Percentiles rank a stretch among this genome's conserved stretches.
Conservation (phyloP, 2,113 vertebrate species). For the Litocranius walleri region DNA sequence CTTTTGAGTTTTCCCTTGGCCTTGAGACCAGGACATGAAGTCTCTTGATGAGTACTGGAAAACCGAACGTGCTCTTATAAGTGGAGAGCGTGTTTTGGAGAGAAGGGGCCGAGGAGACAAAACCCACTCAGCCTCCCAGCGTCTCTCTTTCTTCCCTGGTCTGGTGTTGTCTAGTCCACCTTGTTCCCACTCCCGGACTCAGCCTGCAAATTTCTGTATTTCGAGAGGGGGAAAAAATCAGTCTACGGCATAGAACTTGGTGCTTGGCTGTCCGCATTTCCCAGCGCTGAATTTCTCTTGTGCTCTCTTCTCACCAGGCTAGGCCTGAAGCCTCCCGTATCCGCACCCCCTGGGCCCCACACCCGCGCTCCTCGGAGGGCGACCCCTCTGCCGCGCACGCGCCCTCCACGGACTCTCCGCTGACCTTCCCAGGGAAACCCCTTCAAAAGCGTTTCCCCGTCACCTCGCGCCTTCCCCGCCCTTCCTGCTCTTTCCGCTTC, state of each 20-base stretch:
- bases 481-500: conserved; percentile 49
- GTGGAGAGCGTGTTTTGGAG: neutral
- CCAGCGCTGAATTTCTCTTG: accelerated
- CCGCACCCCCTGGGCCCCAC: neutral
- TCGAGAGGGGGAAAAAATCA: neutral
- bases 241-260: neutral
- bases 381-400: neutral
- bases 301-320: neutral
- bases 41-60: neutral
- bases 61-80: neutral
- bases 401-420: neutral
- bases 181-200: neutral
- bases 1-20: neutral
- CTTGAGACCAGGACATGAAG: neutral
- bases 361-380: accelerated
- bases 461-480: neutral
- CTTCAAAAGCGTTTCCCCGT: neutral
- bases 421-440: neutral
- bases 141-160: neutral
- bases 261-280: neutral
- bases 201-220: neutral
- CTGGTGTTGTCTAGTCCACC: neutral
- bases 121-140: neutral
- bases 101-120: neutral
- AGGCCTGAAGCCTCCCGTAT: neutral